These are phyloP conservation scores for Nansenia antarctica DNA, from an alignment of 2,113 vertebrate genomes.

Conservation along the genomic window DNA sequence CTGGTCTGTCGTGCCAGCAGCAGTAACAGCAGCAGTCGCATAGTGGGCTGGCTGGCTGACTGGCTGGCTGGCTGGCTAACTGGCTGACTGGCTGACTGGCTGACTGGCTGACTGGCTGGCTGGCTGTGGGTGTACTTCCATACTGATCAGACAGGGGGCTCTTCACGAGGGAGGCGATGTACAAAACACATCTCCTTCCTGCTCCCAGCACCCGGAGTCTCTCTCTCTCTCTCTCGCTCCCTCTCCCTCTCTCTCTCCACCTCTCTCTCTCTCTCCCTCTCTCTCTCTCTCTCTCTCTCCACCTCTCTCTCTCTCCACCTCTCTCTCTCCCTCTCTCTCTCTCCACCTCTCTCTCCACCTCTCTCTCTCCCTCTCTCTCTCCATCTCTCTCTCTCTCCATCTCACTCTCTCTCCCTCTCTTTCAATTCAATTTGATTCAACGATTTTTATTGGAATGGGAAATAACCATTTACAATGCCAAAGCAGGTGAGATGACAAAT, in stretches of 20 bases:
- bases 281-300: neutral
- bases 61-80: constrained; percentile 23
- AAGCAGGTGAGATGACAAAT: no score
- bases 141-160: constrained; percentile 40
- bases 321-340: neutral
- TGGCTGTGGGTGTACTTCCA: constrained; percentile 36
- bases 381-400: neutral
- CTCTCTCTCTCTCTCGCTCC: constrained; percentile 1
- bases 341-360: neutral
- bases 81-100: constrained; percentile 22
- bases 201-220: constrained; percentile 10
- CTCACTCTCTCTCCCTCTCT: neutral
- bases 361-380: neutral
- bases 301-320: neutral
- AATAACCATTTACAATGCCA: no score
- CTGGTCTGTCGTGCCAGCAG: constrained; percentile 29
- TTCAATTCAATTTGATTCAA: no score
- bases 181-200: neutral
- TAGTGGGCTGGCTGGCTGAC: constrained; percentile 18
- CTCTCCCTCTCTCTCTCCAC: constrained; percentile 10
- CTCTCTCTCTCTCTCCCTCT: neutral
- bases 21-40: neutral
- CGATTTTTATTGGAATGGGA: no score
- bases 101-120: constrained; percentile 24
- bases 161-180: constrained; percentile 32